Evolutionary conservation across 2,888 invertebrate genomes (phyloP).

Genomic region (Crematogaster levior): DNA sequence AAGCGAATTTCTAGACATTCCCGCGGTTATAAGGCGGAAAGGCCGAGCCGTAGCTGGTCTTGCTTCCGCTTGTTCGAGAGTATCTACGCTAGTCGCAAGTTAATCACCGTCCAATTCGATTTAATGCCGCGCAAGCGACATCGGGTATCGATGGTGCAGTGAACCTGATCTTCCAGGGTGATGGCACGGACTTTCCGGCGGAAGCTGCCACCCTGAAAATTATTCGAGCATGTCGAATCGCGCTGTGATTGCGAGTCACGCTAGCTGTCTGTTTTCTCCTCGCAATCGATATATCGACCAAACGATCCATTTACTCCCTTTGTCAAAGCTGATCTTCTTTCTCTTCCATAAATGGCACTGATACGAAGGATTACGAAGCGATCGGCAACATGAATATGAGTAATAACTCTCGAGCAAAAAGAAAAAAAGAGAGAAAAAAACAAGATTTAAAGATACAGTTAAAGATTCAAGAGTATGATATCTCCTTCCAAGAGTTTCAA

Average conservation of each 20-base stretch:
- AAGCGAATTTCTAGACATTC: constrained; percentile 47
- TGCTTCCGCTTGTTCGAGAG: constrained; percentile 30
- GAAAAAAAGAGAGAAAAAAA: constrained; percentile 8
- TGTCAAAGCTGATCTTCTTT: constrained; percentile 14
- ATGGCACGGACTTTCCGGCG: constrained; percentile 71
- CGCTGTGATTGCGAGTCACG: constrained; percentile 66
- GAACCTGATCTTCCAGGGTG: constrained; percentile 65
- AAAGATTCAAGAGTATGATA: background rate
- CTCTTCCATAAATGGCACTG: background rate
- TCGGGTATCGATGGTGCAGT: constrained; percentile 62
- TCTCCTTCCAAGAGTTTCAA: background rate
- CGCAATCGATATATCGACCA: constrained; percentile 47
- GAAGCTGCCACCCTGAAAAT: constrained; percentile 78
- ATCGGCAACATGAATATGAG: constrained; percentile 25
- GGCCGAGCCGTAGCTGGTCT: background rate
- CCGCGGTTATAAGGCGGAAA: constrained; percentile 43
- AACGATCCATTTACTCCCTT: constrained; percentile 12
- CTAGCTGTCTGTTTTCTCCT: constrained; percentile 50
- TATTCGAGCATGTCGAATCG: constrained; percentile 75
- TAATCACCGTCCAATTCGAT: constrained; percentile 68
- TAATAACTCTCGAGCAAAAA: background rate
- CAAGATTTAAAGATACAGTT: constrained; percentile 6
- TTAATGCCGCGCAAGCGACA: constrained; percentile 49
- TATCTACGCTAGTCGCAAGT: constrained; percentile 45
- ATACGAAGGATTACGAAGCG: background rate